Conservation (phyloP, 92 coral and sea anemone genomes). For the Scolanthus callimorphus region DNA sequence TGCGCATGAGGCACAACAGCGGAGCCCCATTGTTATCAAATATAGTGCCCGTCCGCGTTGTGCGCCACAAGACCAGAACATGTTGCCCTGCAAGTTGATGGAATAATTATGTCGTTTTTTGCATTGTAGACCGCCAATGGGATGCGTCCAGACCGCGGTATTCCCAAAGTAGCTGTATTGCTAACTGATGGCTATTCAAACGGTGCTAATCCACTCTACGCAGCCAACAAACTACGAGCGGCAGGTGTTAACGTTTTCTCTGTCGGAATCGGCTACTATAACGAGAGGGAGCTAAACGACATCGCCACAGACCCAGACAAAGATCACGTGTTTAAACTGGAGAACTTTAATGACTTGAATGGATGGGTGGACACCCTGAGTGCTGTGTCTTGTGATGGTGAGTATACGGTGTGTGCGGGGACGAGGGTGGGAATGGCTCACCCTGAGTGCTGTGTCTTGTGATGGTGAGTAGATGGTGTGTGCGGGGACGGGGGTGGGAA, state of each 20-base stretch:
- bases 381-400: slow-evolving; percentile 95
- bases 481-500: no score
- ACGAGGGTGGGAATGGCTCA: no score
- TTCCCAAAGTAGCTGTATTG: slow-evolving; percentile 80
- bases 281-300: slow-evolving; percentile 48
- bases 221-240: slow-evolving; percentile 46
- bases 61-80: no score
- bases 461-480: no score
- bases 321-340: slow-evolving; percentile 69
- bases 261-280: slow-evolving; percentile 67
- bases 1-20: no score
- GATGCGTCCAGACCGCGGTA: slow-evolving; percentile 82
- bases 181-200: slow-evolving; percentile 81
- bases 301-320: slow-evolving; percentile 88
- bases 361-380: slow-evolving; percentile 92
- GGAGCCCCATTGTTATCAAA: no score
- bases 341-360: slow-evolving; percentile 63
- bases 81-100: no score
- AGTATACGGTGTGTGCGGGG: no score
- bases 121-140: slow-evolving; percentile 38
- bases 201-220: slow-evolving; percentile 25
- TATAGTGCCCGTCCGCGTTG: no score
- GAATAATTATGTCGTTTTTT: no score
- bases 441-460: no score
- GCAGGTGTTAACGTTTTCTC: slow-evolving; percentile 80